Conservation (phyloP, 2,797 vertebrate genomes). For the Anolis apletophallus region DNA sequence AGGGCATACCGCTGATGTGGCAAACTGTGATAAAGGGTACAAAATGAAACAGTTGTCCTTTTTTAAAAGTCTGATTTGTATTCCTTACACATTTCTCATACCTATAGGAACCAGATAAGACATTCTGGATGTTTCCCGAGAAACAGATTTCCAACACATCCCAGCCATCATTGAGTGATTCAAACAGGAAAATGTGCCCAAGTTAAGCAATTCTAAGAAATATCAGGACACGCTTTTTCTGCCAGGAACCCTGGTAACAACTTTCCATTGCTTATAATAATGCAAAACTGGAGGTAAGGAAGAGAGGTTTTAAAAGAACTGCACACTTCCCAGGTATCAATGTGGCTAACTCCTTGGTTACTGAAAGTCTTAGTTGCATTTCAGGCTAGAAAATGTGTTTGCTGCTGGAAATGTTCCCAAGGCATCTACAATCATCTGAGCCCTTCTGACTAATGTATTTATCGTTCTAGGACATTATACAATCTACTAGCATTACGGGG, state of each 20-base stretch:
- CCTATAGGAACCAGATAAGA: constrained; percentile 41
- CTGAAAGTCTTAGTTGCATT: not conserved
- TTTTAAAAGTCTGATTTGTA: constrained; percentile 32
- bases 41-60: constrained; percentile 50
- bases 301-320: not conserved
- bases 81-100: constrained; percentile 28
- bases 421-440: not conserved
- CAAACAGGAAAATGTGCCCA: constrained; percentile 7
- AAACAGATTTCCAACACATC: constrained; percentile 20
- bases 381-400: not conserved
- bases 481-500: not conserved
- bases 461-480: not conserved
- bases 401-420: not conserved
- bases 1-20: constrained; percentile 3
- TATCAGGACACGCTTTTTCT: not conserved
- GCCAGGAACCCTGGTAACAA: not conserved
- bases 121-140: not conserved
- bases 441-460: not conserved
- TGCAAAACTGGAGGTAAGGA: not conserved
- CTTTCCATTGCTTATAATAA: not conserved
- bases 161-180: constrained; percentile 12
- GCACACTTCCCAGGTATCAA: not conserved
- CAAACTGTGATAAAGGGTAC: constrained; percentile 53
- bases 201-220: not conserved
- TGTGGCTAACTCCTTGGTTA: not conserved